Evolutionary conservation across 2,888 invertebrate species (phyloP).

Genomic region (Diaprepes abbreviatus): DNA sequence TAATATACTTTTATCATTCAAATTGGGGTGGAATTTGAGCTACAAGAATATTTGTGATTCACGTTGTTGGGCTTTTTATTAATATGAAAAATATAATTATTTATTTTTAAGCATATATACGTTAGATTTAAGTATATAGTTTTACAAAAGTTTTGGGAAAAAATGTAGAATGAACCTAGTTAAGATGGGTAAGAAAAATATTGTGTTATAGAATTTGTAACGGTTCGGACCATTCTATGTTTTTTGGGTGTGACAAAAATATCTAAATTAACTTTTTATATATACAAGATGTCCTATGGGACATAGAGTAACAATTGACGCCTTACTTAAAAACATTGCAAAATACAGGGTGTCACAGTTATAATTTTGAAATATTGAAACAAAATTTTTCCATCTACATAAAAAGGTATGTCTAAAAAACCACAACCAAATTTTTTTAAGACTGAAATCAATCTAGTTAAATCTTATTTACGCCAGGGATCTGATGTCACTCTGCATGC

Average conservation of each 20-base stretch:
- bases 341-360: too few relatives aligned
- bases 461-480: too few relatives aligned
- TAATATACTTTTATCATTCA: constrained; percentile 41
- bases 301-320: too few relatives aligned
- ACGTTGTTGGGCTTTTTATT: constrained; percentile 49
- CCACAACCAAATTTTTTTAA: too few relatives aligned
- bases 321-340: too few relatives aligned
- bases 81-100: constrained; percentile 42
- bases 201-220: neutral
- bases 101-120: constrained; percentile 43
- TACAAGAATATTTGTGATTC: constrained; percentile 47
- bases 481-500: too few relatives aligned
- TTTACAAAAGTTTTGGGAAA: neutral
- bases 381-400: too few relatives aligned
- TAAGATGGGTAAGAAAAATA: neutral
- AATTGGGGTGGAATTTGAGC: constrained; percentile 35
- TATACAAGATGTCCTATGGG: too few relatives aligned
- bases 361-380: too few relatives aligned
- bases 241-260: neutral
- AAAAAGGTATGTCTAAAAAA: too few relatives aligned
- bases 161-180: neutral
- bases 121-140: constrained; percentile 39
- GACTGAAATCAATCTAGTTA: too few relatives aligned
- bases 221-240: neutral
- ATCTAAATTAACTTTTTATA: too few relatives aligned